Conservation (phyloP, 2,113 vertebrate species). For the Hippopotamus amphibius region DNA sequence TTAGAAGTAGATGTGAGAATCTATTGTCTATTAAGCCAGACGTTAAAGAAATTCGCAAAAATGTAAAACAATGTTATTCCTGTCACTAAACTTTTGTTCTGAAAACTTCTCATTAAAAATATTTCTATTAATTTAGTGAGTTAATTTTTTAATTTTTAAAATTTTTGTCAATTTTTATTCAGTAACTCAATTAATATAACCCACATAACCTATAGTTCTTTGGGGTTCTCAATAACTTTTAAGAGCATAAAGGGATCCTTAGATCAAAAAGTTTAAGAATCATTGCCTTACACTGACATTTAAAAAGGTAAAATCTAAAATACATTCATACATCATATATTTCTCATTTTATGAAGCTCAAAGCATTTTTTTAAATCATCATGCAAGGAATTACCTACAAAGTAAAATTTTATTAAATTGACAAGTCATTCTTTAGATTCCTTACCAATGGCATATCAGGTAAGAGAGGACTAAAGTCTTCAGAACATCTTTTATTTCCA, state of each 20-base stretch:
- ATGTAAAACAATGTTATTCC: constrained; percentile 19
- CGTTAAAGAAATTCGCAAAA: constrained; percentile 4
- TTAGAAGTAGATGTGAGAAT: not conserved
- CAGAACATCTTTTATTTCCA: constrained; percentile 87
- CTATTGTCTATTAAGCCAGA: constrained; percentile 4
- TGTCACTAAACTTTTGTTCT: constrained; percentile 28
- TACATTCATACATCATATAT: not conserved
- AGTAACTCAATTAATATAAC: constrained; percentile 14
- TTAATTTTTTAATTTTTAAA: constrained; percentile 1
- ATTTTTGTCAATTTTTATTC: constrained; percentile 9
- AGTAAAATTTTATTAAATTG: not conserved
- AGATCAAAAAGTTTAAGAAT: constrained; percentile 21
- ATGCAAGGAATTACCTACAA: not conserved
- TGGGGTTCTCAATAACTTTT: not conserved
- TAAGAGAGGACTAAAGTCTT: constrained; percentile 86
- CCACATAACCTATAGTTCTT: not conserved
- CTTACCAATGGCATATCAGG: constrained; percentile 79
- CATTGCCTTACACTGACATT: constrained; percentile 31
- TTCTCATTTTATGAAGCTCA: constrained; percentile 26
- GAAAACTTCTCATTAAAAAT: constrained; percentile 40
- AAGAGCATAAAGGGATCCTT: not conserved
- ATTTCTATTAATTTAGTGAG: not conserved
- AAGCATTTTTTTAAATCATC: constrained; percentile 1
- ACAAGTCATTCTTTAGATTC: not conserved
- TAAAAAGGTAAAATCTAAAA: constrained; percentile 24